Conservation (phyloP, 2,888 invertebrate genomes). For the Prosapia bicincta region DNA sequence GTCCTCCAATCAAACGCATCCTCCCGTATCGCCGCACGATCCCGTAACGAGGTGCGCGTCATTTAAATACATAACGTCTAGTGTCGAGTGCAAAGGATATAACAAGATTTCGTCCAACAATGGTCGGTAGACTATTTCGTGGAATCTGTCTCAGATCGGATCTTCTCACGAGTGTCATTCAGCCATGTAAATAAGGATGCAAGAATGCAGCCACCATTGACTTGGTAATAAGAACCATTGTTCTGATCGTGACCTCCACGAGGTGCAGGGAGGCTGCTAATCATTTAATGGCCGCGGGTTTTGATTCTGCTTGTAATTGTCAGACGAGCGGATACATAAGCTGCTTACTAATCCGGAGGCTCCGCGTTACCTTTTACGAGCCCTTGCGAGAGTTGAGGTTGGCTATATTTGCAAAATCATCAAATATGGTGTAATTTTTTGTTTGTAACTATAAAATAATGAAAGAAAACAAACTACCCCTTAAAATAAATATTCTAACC, state of each 20-base stretch:
- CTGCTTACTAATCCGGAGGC: no score
- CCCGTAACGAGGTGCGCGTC: neutral
- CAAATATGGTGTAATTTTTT: no score
- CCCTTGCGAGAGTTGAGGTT: no score
- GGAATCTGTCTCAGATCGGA: neutral
- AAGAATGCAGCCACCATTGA: neutral
- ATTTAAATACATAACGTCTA: neutral
- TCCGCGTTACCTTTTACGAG: no score
- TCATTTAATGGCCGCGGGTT: neutral
- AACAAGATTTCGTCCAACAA: neutral
- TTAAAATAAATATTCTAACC: no score
- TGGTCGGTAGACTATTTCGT: neutral
- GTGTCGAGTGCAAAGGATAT: neutral
- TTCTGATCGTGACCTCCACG: neutral
- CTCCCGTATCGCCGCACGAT: neutral
- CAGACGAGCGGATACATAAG: no score
- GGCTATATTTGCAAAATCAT: no score
- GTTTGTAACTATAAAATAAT: no score
- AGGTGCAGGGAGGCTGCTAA: neutral
- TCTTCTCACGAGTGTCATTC: neutral
- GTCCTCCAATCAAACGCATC: no score
- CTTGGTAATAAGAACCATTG: neutral
- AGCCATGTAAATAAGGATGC: neutral
- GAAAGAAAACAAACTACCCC: no score
- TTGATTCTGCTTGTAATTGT: neutral